A percentile compares a stretch with the other conserved stretches of the same genome.
phyloP scores from a whole-genome alignment of 2,888 invertebrate genomes.

The Phlogophora meticulosa region DNA sequence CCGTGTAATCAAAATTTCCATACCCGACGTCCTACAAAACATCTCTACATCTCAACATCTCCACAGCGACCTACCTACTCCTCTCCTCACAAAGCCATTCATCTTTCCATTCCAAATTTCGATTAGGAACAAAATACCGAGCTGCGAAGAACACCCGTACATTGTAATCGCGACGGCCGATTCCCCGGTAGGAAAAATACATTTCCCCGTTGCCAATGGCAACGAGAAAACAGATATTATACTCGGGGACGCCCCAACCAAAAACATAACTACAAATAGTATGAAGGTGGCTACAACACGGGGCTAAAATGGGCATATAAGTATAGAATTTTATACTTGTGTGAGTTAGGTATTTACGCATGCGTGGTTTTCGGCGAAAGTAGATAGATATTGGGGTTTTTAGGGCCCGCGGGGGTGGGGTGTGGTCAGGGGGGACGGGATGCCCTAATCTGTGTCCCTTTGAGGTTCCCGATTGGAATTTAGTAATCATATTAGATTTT shows the following conservation, averaged over 20 bases:
- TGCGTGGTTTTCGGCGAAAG: constrained; percentile 88
- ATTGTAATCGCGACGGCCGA: constrained; percentile 69
- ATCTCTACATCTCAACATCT: constrained; percentile 23
- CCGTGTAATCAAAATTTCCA: constrained; percentile 13
- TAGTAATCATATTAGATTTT: constrained; percentile 91
- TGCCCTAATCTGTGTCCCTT: constrained; percentile 89
- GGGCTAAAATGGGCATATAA: constrained; percentile 82
- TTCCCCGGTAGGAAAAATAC: constrained; percentile 79
- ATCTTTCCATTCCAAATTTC: constrained; percentile 66
- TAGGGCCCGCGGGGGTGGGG: constrained; percentile 80
- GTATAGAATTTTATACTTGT: constrained; percentile 76
- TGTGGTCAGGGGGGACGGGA: constrained; percentile 71
- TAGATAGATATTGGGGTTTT: constrained; percentile 90
- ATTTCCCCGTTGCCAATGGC: constrained; percentile 85
- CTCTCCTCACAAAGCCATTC: constrained; percentile 56
- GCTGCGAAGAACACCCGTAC: constrained; percentile 69
- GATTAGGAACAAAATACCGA: constrained; percentile 68
- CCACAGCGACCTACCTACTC: constrained; percentile 10
- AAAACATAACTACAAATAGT: constrained; percentile 72
- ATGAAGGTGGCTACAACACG: constrained; percentile 46
- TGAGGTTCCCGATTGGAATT: constrained; percentile 90
- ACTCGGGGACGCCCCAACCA: constrained; percentile 78
- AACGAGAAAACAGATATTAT: constrained; percentile 86
- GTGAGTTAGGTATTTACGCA: constrained; percentile 88
- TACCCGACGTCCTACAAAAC: constrained; percentile 1